A percentile compares a stretch with the other conserved stretches of the same genome.
phyloP scores from a whole-genome alignment of 2,113 vertebrate species.

The Coryphaenoides rupestris region DNA sequence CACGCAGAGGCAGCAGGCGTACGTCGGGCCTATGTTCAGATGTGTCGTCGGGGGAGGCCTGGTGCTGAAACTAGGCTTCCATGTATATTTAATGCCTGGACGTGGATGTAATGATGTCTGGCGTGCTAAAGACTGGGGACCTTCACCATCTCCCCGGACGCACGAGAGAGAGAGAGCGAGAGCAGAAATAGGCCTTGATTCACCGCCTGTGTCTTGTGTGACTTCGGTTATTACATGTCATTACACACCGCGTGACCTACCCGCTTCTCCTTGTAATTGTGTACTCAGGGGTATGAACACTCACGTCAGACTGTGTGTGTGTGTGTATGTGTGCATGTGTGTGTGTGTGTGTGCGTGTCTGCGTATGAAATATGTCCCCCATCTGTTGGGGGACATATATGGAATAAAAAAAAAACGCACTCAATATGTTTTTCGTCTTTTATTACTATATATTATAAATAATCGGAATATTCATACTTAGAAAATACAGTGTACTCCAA shows the following conservation, averaged over 20 bases:
- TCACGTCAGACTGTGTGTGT: background rate
- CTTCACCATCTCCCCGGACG: conserved; percentile 57
- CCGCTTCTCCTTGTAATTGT: conserved; percentile 9
- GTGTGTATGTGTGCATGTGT: background rate
- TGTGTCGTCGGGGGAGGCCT: conserved; percentile 44
- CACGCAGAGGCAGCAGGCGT: conserved; percentile 40
- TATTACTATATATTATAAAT: conserved; percentile 87
- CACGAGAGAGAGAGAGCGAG: conserved; percentile 31
- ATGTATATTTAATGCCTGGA: conserved; percentile 72
- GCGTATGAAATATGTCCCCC: background rate
- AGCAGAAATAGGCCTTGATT: conserved; percentile 32
- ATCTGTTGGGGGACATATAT: conserved; percentile 1
- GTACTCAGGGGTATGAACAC: conserved; percentile 3
- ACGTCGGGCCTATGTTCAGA: too few relatives aligned
- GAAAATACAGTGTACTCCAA: conserved; percentile 82
- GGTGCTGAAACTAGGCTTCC: conserved; percentile 68
- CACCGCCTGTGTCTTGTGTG: conserved; percentile 28
- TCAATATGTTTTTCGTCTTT: conserved; percentile 60
- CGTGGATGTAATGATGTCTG: conserved; percentile 69
- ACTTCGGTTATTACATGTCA: conserved; percentile 44
- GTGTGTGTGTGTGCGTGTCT: background rate
- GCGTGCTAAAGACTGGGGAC: conserved; percentile 60
- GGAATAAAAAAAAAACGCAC: conserved; percentile 35
- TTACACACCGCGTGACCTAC: conserved; percentile 35
- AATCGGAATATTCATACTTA: conserved; percentile 86